Percentiles rank a stretch among this genome's conserved stretches.
These are phyloP conservation scores for Norana najaformis DNA, from an alignment of 2,888 invertebrate genomes.

Conservation along the genomic window DNA sequence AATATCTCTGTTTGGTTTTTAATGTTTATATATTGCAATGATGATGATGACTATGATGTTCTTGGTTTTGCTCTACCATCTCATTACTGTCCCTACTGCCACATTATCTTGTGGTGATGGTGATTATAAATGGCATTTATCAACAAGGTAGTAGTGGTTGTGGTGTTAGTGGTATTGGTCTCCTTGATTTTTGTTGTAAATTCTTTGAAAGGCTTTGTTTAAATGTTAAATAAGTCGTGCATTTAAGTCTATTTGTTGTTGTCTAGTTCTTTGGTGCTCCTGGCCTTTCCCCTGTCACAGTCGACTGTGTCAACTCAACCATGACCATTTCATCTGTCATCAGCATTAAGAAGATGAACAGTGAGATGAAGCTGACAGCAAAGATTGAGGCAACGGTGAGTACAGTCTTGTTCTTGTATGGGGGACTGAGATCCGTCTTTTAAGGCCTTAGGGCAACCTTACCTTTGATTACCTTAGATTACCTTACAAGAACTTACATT, in stretches of 20 bases:
- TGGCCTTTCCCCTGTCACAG: conserved; percentile 51
- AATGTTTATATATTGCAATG: not conserved
- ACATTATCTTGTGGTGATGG: not conserved
- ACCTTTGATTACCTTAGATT: not conserved
- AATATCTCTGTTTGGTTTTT: not conserved
- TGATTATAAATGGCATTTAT: not conserved
- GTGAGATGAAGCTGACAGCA: conserved; percentile 49
- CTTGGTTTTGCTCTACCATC: not conserved
- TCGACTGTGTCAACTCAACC: conserved; percentile 51
- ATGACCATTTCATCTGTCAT: conserved; percentile 55
- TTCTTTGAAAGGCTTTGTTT: not conserved
- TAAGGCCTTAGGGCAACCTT: not conserved
- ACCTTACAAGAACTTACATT: not conserved
- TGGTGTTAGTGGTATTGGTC: not conserved
- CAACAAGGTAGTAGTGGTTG: not conserved
- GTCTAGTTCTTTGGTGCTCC: conserved; percentile 53
- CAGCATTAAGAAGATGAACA: conserved; percentile 52
- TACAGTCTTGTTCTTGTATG: not conserved
- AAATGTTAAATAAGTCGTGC: not conserved
- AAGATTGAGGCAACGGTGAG: conserved; percentile 56
- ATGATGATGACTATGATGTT: not conserved
- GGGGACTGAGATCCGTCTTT: not conserved
- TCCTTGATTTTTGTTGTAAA: too few species aligned
- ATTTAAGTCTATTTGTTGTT: not conserved
- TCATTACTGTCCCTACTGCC: not conserved